Conservation (phyloP, 2,888 invertebrate species). For the Leucophenga maculata region DNA sequence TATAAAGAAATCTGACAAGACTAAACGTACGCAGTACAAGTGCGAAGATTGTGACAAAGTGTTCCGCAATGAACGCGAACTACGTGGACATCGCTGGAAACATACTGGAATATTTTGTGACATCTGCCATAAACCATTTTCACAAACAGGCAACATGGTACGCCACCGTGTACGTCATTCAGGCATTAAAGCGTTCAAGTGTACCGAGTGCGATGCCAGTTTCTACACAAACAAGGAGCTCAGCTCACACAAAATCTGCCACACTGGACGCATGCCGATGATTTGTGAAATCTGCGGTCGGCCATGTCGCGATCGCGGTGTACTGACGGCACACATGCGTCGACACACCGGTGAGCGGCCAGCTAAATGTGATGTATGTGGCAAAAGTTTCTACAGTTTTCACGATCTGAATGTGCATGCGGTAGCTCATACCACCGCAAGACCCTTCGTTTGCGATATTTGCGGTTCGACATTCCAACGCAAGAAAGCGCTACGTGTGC, state of each 20-base stretch:
- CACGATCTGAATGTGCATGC: conserved; percentile 69
- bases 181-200: conserved; percentile 67
- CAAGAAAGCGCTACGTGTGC: conserved; percentile 67
- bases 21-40: conserved; percentile 37
- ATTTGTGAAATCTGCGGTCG: conserved; percentile 66
- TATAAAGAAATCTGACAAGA: not conserved
- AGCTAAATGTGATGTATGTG: conserved; percentile 64
- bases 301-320: conserved; percentile 65
- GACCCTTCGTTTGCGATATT: conserved; percentile 61
- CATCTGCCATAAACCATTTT: conserved; percentile 66
- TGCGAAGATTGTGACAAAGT: conserved; percentile 59
- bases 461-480: conserved; percentile 68
- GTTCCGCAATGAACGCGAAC: conserved; percentile 58
- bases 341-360: conserved; percentile 65
- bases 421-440: conserved; percentile 63
- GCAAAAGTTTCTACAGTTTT: conserved; percentile 64
- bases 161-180: conserved; percentile 67
- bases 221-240: conserved; percentile 66
- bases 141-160: conserved; percentile 67
- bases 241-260: conserved; percentile 62
- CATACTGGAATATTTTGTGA: conserved; percentile 69
- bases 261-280: conserved; percentile 63
- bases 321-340: conserved; percentile 66
- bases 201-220: conserved; percentile 60
- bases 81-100: conserved; percentile 63